phyloP scores from a whole-genome alignment of 2,113 vertebrate genomes.

The Dunckerocampus dactyliophorus region DNA sequence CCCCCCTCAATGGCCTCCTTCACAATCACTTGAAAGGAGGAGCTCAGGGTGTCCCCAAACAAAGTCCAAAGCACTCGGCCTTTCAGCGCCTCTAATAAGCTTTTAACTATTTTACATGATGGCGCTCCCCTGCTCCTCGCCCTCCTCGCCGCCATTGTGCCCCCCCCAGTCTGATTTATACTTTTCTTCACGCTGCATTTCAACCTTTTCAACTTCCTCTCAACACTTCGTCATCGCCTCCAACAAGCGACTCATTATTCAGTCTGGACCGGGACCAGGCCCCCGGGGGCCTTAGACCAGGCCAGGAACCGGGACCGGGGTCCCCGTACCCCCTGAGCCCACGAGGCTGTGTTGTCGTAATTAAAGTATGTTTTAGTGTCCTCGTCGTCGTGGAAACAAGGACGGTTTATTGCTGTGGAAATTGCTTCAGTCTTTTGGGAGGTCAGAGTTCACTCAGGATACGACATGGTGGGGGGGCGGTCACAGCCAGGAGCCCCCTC shows the following conservation, averaged over 20 bases:
- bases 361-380: too few relatives aligned
- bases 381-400: conserved; percentile 48
- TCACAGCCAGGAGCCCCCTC: conserved; percentile 52
- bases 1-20: conserved; percentile 90
- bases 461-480: conserved; percentile 10
- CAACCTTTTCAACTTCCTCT: conserved; percentile 32
- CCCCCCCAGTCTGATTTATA: conserved; percentile 83
- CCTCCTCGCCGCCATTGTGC: conserved; percentile 68
- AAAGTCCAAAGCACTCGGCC: conserved; percentile 92
- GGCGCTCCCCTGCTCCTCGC: conserved; percentile 68
- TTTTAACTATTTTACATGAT: conserved; percentile 93
- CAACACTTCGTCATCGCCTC: conserved; percentile 34
- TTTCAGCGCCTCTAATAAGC: conserved; percentile 91
- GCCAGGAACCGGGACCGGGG: too few relatives aligned
- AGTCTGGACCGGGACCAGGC: conserved; percentile 1
- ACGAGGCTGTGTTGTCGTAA: too few relatives aligned
- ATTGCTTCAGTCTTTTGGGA: conserved; percentile 61
- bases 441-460: conserved; percentile 56
- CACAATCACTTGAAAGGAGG: conserved; percentile 97
- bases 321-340: too few relatives aligned
- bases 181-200: conserved; percentile 85
- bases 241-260: conserved; percentile 51
- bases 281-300: neutral
- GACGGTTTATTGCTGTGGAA: conserved; percentile 70
- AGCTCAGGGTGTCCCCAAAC: conserved; percentile 87